These are phyloP conservation scores for Quadriops clusia DNA, from an alignment of 2,888 invertebrate species.

Conservation along the genomic window DNA sequence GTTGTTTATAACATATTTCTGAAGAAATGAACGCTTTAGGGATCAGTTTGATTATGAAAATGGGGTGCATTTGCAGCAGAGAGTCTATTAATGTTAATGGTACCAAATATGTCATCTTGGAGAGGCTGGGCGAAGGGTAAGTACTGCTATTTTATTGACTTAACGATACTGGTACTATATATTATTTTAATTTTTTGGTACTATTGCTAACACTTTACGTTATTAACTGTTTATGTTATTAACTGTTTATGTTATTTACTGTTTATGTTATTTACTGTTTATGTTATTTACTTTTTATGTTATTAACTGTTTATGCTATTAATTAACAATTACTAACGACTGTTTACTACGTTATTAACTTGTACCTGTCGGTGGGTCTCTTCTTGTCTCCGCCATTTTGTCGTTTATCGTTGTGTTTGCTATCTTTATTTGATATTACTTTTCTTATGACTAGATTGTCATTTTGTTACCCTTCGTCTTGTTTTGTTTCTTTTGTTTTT, in stretches of 20 bases:
- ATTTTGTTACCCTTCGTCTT: no score
- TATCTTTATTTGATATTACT: conserved; percentile 3
- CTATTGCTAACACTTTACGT: no score
- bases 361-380: conserved; percentile 1
- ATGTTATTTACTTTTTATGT: no score
- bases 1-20: background rate
- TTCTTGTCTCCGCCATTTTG: no score
- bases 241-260: no score
- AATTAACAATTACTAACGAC: conserved; percentile 9
- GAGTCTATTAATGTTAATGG: conserved; percentile 60
- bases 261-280: no score
- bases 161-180: no score
- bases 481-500: no score
- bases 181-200: no score
- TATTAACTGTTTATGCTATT: no score
- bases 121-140: conserved; percentile 67
- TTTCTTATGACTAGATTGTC: no score
- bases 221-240: no score
- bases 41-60: conserved; percentile 54
- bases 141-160: conserved; percentile 29
- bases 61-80: conserved; percentile 66
- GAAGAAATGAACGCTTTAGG: conserved; percentile 54
- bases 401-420: conserved; percentile 6
- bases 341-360: conserved; percentile 11
- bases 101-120: conserved; percentile 53